Evolutionary conservation across 2,113 vertebrate genomes (phyloP).

Genomic region (Sarotherodon lohbergeri): DNA sequence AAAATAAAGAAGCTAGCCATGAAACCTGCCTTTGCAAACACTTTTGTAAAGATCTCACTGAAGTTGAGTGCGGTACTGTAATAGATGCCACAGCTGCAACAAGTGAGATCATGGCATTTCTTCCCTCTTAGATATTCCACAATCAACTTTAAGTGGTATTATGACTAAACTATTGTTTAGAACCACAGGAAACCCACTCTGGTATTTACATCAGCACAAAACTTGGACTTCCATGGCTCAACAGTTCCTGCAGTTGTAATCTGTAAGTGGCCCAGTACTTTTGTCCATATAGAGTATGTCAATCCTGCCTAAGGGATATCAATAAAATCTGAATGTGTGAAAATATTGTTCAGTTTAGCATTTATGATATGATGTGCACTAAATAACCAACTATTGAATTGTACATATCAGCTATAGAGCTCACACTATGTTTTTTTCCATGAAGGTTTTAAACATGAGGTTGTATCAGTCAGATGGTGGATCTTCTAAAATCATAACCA

Average conservation of each 20-base stretch:
- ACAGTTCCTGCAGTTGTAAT: neutral
- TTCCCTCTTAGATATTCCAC: neutral
- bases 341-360: neutral
- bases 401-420: neutral
- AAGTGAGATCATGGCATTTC: neutral
- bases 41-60: neutral
- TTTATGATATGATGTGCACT: neutral
- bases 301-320: neutral
- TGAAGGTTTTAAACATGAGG: neutral
- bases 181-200: neutral
- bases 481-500: neutral
- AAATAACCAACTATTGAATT: neutral
- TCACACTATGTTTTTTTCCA: neutral
- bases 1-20: neutral
- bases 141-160: neutral
- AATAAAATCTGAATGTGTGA: neutral
- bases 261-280: neutral
- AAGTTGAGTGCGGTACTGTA: neutral
- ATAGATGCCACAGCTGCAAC: neutral
- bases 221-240: neutral
- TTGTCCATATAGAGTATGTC: neutral
- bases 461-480: neutral
- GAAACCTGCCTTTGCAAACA: neutral
- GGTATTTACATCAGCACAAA: neutral
- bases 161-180: neutral